Base-by-base conservation (phyloP, 2,113 vertebrate genomes). In the Isurus oxyrinchus region DNA sequence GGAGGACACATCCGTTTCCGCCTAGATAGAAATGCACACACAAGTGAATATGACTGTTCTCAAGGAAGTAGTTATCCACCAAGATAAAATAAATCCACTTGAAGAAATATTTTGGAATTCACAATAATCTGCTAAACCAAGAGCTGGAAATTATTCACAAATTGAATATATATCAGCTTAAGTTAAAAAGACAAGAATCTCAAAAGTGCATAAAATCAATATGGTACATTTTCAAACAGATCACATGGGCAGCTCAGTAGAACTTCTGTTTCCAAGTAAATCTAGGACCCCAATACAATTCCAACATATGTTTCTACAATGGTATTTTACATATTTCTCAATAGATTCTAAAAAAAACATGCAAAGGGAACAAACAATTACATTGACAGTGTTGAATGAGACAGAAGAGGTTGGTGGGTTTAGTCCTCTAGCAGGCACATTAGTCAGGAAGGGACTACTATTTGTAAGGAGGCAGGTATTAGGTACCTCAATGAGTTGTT, bases 1-100 rank as follows among this genome's bases (percentile, higher is more conserved):
- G 96, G 99, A 99, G 14, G 99, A 99, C 97, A 99, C 99, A 96
- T 99, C 99, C 13, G 99, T 98, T 97, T 99, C 99, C 0, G 99
- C 99, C 99, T 99, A 96, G 0, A 87, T 96, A 96, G 96, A 96
- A 96, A 72, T 8, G 35, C n/a, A 44, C n/a, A 96, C 11, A 96
- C 25, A 53, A 96, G 35, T 69, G 96, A 79, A 14, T 13, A 76
- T 14, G 49, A 49, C 2, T 21, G 31, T 0, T 94, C 44, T 31
- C 44, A 53, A 72, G 49, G 66, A 35, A 94, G 90, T 5, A 63
- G 59, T 94, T 63, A 63, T 40, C 16, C 31, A 63, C 13, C 21
- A 23, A 35, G 53, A 16, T 21, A 91, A 40, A 61, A 93, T 63
- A n/a, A 61, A 63, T 16, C 14, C 35, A 94, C 1, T 63, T n/a